phyloP scores from a whole-genome alignment of 2,888 invertebrate species.

The Pyrocoelia pectoralis region DNA sequence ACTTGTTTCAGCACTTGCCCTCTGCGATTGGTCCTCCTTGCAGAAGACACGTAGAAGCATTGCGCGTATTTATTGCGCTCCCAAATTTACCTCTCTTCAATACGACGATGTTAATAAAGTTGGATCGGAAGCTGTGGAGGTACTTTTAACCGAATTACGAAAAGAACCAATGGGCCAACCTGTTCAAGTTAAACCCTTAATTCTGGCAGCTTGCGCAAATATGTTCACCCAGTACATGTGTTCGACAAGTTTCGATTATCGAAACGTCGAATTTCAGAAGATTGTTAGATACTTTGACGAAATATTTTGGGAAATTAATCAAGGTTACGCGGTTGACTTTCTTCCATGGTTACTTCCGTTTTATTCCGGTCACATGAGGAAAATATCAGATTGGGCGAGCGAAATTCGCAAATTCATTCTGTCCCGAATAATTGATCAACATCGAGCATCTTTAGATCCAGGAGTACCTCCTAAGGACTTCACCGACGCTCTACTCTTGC shows the following conservation, averaged over 20 bases:
- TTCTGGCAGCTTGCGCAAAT: constrained; percentile 80
- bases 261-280: constrained; percentile 72
- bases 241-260: constrained; percentile 75
- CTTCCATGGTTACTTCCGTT: constrained; percentile 82
- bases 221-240: constrained; percentile 91
- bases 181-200: constrained; percentile 72
- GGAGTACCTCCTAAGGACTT: constrained; percentile 76
- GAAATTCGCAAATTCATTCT: constrained; percentile 78
- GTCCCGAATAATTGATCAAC: constrained; percentile 71
- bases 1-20: constrained; percentile 76
- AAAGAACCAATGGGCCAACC: constrained; percentile 57
- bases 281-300: constrained; percentile 79
- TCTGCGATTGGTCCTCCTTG: constrained; percentile 87
- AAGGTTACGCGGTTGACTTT: constrained; percentile 87
- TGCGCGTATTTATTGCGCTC: constrained; percentile 82
- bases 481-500: constrained; percentile 78
- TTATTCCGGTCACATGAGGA: constrained; percentile 73
- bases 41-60: constrained; percentile 81
- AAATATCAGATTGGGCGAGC: constrained; percentile 73
- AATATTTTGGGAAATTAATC: constrained; percentile 92
- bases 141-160: constrained; percentile 67
- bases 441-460: constrained; percentile 64
- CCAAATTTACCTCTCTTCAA: constrained; percentile 76
- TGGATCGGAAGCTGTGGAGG: constrained; percentile 70
- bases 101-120: constrained; percentile 77